Conservation (phyloP, 2,113 vertebrate genomes). For the Naja naja region DNA sequence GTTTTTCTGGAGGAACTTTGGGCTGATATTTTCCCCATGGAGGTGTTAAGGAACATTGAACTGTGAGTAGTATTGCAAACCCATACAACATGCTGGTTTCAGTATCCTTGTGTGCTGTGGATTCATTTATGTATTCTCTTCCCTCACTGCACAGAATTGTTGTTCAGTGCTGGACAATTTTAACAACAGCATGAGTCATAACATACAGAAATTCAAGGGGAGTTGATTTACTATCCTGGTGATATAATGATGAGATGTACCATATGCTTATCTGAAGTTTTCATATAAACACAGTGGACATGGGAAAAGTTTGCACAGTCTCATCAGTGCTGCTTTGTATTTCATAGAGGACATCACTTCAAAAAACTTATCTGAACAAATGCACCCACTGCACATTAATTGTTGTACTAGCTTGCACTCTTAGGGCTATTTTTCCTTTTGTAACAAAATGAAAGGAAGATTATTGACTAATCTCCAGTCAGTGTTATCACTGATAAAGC, state of each 20-base stretch:
- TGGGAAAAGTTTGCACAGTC: not conserved
- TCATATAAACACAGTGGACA: not conserved
- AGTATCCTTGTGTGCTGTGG: not conserved
- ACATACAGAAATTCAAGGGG: not conserved
- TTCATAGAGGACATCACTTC: not conserved
- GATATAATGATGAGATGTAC: not conserved
- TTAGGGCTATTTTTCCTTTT: not conserved
- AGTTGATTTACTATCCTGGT: not conserved
- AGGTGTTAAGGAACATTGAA: not conserved
- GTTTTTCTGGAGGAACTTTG: not conserved
- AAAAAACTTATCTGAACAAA: not conserved
- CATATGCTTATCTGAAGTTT: not conserved
- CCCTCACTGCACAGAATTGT: not conserved
- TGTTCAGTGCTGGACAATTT: not conserved
- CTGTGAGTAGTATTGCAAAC: not conserved
- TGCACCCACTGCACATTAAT: not conserved
- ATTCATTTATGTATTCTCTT: not conserved
- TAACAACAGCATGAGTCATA: not conserved
- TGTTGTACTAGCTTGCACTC: not conserved
- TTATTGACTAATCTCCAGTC: constrained; percentile 32
- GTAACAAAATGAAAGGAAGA: constrained; percentile 22
- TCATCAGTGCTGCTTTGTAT: not conserved
- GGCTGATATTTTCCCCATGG: not conserved
- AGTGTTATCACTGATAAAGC: constrained; percentile 38
- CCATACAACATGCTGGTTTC: not conserved